phyloP scores from a whole-genome alignment of 2,113 vertebrate genomes.

The Hypomesus transpacificus region DNA sequence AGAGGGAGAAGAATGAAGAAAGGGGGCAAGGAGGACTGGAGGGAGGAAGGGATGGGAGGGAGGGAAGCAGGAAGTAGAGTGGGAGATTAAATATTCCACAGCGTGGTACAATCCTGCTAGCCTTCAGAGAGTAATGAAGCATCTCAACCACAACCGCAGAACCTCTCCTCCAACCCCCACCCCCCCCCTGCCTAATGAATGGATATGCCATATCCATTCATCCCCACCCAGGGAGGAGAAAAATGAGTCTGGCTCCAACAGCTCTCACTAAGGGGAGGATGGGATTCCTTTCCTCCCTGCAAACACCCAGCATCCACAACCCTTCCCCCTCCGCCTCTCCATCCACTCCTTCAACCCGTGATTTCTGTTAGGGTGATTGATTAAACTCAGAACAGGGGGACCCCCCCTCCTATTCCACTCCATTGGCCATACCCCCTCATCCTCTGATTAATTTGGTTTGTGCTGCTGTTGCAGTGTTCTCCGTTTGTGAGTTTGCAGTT shows the following conservation, averaged over 20 bases:
- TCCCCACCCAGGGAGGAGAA: conserved; percentile 43
- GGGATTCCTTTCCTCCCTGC: conserved; percentile 15
- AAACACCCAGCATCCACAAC: conserved; percentile 8
- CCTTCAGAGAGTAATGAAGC: conserved; percentile 58
- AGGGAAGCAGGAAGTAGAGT: not conserved
- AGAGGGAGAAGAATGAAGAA: not conserved
- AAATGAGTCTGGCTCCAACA: conserved; percentile 46
- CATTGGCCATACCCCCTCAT: conserved; percentile 26
- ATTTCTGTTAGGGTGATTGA: conserved; percentile 56
- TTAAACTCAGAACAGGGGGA: conserved; percentile 38
- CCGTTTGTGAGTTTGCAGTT: conserved; percentile 27
- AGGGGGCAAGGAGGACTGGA: not conserved
- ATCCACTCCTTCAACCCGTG: conserved; percentile 14
- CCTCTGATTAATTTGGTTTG: conserved; percentile 46
- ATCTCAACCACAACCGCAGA: conserved; percentile 17
- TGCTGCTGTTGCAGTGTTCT: conserved; percentile 20
- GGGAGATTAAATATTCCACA: conserved; percentile 32
- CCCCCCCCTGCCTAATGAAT: conserved; percentile 54
- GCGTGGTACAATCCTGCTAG: conserved; percentile 7
- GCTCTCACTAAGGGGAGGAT: conserved; percentile 37
- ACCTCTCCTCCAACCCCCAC: conserved; percentile 18
- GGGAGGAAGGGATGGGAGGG: not conserved
- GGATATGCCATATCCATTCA: conserved; percentile 45
- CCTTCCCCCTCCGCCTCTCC: conserved; percentile 1
- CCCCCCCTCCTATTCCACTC: not conserved